These are phyloP conservation scores for Meles meles DNA, from an alignment of 2,113 vertebrate genomes.

Conservation along the genomic window DNA sequence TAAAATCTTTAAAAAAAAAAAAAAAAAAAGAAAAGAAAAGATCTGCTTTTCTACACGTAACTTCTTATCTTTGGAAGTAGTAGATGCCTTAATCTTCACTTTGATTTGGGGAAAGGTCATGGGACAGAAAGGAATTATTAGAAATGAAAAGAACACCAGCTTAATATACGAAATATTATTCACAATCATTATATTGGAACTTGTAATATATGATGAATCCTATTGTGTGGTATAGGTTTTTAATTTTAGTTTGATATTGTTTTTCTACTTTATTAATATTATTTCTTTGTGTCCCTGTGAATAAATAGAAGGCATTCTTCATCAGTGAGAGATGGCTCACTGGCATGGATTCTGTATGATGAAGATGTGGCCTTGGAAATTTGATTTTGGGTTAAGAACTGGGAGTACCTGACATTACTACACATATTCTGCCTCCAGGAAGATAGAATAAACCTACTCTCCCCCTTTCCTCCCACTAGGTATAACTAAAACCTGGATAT, in stretches of 20 bases:
- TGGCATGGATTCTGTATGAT: neutral
- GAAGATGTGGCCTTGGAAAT: neutral
- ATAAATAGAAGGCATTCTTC: neutral
- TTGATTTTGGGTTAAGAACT: neutral
- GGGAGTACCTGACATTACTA: neutral
- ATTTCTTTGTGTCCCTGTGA: neutral
- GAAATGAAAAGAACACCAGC: neutral
- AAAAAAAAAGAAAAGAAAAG: neutral
- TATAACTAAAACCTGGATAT: neutral
- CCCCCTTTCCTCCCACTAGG: neutral
- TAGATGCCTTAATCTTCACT: neutral
- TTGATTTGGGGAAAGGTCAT: neutral
- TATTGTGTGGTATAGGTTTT: neutral
- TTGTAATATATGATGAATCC: neutral
- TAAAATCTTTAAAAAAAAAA: too few species aligned
- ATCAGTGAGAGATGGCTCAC: neutral
- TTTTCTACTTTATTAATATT: neutral
- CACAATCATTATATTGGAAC: neutral
- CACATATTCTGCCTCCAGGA: neutral
- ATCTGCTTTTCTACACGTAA: neutral
- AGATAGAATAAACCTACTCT: neutral
- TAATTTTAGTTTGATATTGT: conserved; percentile 15
- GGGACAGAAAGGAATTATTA: neutral
- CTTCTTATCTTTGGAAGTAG: neutral
- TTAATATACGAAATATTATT: conserved; percentile 1